Evolutionary conservation across 2,888 invertebrate genomes (phyloP).

Genomic region (Blastobasis lacticolella): DNA sequence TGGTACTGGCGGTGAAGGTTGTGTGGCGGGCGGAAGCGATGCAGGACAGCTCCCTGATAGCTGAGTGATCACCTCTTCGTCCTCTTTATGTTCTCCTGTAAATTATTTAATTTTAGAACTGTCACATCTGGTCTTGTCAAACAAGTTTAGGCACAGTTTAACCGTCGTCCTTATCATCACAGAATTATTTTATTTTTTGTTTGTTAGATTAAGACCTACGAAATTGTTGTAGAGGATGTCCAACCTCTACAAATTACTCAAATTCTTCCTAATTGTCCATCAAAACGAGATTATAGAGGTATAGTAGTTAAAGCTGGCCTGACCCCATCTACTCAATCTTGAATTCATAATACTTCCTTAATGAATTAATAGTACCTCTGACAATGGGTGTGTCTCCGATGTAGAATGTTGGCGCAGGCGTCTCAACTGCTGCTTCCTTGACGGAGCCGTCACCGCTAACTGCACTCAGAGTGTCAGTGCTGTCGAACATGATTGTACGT

Average conservation of each 20-base stretch:
- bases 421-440: slow-evolving; percentile 51
- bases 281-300: no score
- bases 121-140: no score
- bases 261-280: no score
- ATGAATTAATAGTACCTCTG: slow-evolving; percentile 38
- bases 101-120: neutral
- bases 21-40: slow-evolving; percentile 50
- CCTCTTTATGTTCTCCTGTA: slow-evolving; percentile 54
- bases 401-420: slow-evolving; percentile 63
- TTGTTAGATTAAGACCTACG: no score
- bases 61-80: slow-evolving; percentile 37
- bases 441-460: slow-evolving; percentile 62
- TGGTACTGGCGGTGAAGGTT: slow-evolving; percentile 59
- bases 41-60: slow-evolving; percentile 64
- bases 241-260: no score
- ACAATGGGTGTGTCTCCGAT: slow-evolving; percentile 68
- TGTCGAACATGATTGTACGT: slow-evolving; percentile 68
- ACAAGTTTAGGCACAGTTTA: no score
- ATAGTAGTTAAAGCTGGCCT: no score
- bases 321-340: no score
- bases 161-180: no score
- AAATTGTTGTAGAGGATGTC: no score
- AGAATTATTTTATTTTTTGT: no score
- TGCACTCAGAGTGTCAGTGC: slow-evolving; percentile 65
- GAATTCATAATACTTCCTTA: no score